Percentiles rank a stretch among this genome's conserved stretches.
phyloP scores from a whole-genome alignment of 2,797 vertebrate genomes.

The Aplochiton taeniatus region DNA sequence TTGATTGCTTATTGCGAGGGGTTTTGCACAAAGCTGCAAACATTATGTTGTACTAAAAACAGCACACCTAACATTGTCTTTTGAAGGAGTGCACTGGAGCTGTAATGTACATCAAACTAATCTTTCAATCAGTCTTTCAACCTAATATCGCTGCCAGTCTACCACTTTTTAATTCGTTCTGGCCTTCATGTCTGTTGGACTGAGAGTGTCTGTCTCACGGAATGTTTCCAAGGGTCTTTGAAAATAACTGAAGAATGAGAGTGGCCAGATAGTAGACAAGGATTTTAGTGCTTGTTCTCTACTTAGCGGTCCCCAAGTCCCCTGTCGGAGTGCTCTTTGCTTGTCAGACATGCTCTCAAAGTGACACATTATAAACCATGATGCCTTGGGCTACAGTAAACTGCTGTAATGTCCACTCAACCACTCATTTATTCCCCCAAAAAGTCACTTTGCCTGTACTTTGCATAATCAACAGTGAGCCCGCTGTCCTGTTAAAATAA shows the following conservation, averaged over 20 bases:
- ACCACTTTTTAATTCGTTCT: too few relatives aligned
- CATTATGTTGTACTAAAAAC: too few relatives aligned
- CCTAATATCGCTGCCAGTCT: too few relatives aligned
- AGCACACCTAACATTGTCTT: too few relatives aligned
- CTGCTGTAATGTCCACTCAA: constrained; percentile 30
- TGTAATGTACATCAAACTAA: too few relatives aligned
- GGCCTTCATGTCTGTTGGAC: constrained; percentile 15
- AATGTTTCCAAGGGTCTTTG: constrained; percentile 4
- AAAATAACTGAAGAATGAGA: too few relatives aligned
- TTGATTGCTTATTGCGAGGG: constrained; percentile 37
- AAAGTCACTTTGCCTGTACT: constrained; percentile 32
- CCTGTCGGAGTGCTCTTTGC: constrained; percentile 32
- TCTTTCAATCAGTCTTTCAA: too few relatives aligned
- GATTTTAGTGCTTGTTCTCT: constrained; percentile 13
- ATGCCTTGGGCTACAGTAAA: constrained; percentile 31
- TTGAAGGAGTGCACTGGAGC: too few relatives aligned
- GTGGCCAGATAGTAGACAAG: constrained; percentile 12
- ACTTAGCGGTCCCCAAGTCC: constrained; percentile 31
- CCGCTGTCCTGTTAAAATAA: constrained; percentile 23
- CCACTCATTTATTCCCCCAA: constrained; percentile 35
- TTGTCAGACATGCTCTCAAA: constrained; percentile 53
- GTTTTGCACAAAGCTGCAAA: background rate
- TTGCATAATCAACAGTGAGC: constrained; percentile 37
- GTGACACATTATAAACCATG: constrained; percentile 51
- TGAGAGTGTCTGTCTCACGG: background rate